Conservation (phyloP, 2,888 invertebrate genomes). For the Eupithecia abbreviata region DNA sequence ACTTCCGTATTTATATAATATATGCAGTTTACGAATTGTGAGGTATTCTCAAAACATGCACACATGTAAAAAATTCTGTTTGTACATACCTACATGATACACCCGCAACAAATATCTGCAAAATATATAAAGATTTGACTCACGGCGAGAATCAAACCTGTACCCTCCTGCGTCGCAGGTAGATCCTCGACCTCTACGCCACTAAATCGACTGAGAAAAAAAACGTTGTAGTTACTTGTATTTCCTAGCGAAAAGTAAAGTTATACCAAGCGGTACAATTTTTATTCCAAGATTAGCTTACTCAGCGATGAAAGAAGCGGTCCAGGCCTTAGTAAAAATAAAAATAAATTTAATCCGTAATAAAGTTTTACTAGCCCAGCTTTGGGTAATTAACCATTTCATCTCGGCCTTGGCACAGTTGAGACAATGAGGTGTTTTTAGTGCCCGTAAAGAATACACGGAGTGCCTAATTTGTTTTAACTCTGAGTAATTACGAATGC, state of each 20-base stretch:
- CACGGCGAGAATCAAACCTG: background rate
- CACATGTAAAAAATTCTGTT: too few species aligned
- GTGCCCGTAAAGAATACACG: constrained; percentile 36
- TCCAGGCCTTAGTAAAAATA: constrained; percentile 29
- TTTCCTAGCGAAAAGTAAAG: background rate
- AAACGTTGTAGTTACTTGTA: background rate
- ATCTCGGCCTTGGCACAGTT: constrained; percentile 44
- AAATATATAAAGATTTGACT: background rate
- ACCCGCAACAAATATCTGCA: background rate
- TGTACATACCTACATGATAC: background rate
- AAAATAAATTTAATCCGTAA: constrained; percentile 58
- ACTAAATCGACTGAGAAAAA: background rate
- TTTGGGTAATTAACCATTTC: constrained; percentile 53
- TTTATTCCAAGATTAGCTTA: constrained; percentile 1
- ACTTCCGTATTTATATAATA: too few species aligned
- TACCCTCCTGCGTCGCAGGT: background rate
- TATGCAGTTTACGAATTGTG: too few species aligned
- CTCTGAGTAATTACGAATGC: constrained; percentile 23
- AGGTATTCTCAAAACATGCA: too few species aligned
- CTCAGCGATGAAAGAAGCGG: constrained; percentile 25
- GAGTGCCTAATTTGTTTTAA: constrained; percentile 35
- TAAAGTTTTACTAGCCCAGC: constrained; percentile 54
- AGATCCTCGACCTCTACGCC: background rate
- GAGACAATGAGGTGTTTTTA: constrained; percentile 45
- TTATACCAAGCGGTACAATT: background rate